A percentile compares a stretch with the other conserved stretches of the same genome.
phyloP scores from a whole-genome alignment of 2,797 vertebrate genomes.

The Eulemur coronatus region DNA sequence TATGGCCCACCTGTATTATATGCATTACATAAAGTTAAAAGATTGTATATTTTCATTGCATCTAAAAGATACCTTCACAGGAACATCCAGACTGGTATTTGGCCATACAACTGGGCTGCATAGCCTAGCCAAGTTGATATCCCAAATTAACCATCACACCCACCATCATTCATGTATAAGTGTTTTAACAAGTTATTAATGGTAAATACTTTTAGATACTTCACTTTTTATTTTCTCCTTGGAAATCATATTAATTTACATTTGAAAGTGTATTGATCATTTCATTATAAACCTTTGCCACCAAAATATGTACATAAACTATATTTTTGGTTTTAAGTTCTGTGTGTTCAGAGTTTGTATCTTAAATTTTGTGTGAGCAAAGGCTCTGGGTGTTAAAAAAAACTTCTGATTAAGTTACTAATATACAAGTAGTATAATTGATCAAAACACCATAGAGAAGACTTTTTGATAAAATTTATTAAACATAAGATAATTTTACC shows the following conservation, averaged over 20 bases:
- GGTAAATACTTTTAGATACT: neutral
- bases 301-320: neutral
- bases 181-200: neutral
- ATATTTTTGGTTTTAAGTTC: neutral
- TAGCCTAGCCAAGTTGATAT: neutral
- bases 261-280: neutral
- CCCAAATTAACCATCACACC: neutral
- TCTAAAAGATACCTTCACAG: neutral
- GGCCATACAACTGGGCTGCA: neutral
- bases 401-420: neutral
- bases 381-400: neutral
- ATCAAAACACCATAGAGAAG: neutral
- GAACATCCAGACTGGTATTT: neutral
- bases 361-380: neutral
- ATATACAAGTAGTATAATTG: neutral
- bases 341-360: neutral
- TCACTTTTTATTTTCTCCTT: neutral
- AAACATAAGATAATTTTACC: neutral
- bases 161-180: neutral
- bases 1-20: neutral
- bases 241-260: neutral
- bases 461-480: neutral
- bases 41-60: neutral
- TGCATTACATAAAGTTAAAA: neutral
- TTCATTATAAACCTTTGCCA: neutral